phyloP scores from a whole-genome alignment of 2,797 vertebrate genomes.

The Kryptopterus vitreolus region DNA sequence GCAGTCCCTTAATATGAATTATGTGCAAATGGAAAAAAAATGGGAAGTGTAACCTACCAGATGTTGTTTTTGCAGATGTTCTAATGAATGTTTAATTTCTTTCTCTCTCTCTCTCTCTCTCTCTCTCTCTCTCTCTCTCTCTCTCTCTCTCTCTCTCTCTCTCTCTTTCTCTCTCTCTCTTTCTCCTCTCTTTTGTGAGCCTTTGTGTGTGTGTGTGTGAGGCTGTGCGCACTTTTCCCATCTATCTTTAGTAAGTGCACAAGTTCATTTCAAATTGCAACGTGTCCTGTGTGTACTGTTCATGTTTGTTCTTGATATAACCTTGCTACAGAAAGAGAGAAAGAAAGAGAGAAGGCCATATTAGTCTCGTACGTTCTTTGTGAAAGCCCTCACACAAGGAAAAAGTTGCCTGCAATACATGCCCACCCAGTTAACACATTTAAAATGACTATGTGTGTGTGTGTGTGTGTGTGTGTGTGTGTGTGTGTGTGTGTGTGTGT shows the following conservation, averaged over 20 bases:
- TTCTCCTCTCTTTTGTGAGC: too few species aligned
- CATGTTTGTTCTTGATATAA: not conserved
- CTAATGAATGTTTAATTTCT: conserved; percentile 11
- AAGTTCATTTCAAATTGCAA: conserved; percentile 24
- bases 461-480: not conserved
- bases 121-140: not conserved
- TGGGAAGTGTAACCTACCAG: conserved; percentile 68
- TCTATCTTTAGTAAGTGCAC: conserved; percentile 27
- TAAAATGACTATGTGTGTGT: not conserved
- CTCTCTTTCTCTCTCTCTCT: not conserved
- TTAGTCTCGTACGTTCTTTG: not conserved
- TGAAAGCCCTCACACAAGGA: not conserved
- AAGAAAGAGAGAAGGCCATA: not conserved
- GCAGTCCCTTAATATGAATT: conserved; percentile 79
- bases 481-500: conserved; percentile 11
- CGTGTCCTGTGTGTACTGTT: not conserved
- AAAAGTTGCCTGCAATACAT: not conserved
- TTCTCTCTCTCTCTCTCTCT: not conserved
- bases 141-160: not conserved
- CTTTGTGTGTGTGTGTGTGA: not conserved
- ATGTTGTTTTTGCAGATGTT: conserved; percentile 65
- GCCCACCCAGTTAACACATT: conserved; percentile 16
- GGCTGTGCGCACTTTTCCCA: conserved; percentile 4
- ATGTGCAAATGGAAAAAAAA: conserved; percentile 78
- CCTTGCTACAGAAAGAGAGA: not conserved